Evolutionary conservation across 2,113 vertebrate genomes (phyloP).

Genomic region (Notiomystis cincta): DNA sequence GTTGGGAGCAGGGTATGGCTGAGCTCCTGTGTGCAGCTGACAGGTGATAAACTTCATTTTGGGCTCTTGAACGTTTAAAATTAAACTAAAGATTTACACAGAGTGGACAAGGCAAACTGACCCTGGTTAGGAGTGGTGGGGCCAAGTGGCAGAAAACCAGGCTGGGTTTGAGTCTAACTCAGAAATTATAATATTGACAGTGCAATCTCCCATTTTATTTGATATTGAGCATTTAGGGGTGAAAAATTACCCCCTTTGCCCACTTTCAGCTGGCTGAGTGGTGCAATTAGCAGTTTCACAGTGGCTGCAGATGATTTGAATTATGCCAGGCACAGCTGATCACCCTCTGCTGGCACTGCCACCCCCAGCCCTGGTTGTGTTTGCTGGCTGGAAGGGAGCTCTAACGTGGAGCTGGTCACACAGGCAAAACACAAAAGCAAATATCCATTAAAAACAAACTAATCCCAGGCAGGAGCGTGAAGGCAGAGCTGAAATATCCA

Average conservation of each 20-base stretch:
- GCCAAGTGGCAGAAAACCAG: background rate
- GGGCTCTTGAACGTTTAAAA: background rate
- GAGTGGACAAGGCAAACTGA: background rate
- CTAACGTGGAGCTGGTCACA: background rate
- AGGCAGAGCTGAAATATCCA: background rate
- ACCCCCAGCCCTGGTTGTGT: background rate
- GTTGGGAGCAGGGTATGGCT: background rate
- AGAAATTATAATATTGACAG: no score
- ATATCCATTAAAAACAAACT: background rate
- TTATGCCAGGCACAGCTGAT: conserved; percentile 5
- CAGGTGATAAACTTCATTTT: background rate
- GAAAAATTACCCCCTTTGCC: background rate
- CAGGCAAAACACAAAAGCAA: background rate
- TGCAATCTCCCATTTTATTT: background rate
- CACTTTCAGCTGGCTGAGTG: background rate
- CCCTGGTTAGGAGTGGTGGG: background rate
- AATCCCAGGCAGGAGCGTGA: background rate
- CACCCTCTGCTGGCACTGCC: background rate
- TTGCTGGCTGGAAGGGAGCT: background rate
- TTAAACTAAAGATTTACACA: background rate
- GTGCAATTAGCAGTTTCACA: background rate
- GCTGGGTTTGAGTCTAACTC: background rate
- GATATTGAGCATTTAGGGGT: background rate
- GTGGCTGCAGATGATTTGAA: background rate
- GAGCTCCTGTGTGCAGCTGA: background rate